Percentiles rank a stretch among this genome's conserved stretches.
phyloP scores from a whole-genome alignment of 2,113 vertebrate genomes.

The Pogona vitticeps region DNA sequence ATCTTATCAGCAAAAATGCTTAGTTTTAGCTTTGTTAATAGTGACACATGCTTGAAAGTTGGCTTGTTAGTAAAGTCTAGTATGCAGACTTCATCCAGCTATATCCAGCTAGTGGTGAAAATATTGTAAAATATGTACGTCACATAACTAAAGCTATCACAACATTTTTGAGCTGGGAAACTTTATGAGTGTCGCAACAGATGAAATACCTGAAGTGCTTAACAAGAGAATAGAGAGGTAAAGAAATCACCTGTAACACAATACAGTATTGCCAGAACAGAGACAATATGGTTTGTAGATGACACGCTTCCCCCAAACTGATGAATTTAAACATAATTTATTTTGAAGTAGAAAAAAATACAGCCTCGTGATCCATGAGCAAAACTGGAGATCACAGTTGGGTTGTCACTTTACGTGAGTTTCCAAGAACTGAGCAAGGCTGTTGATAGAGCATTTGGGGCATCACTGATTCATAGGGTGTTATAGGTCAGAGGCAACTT shows the following conservation, averaged over 20 bases:
- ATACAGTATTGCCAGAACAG: neutral
- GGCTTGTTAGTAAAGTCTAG: neutral
- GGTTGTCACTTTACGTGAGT: too few species aligned
- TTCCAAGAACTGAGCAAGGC: too few species aligned
- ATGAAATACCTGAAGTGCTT: neutral
- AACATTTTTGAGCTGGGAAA: fast-evolving
- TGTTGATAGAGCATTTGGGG: too few species aligned
- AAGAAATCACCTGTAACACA: too few species aligned
- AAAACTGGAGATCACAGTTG: too few species aligned
- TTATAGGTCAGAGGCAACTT: too few species aligned
- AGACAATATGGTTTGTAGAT: neutral
- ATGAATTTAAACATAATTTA: slow-evolving; percentile 21
- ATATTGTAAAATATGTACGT: neutral
- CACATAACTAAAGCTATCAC: neutral
- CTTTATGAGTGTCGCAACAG: neutral
- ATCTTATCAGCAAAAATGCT: neutral
- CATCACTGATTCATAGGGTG: too few species aligned
- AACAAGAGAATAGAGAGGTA: neutral
- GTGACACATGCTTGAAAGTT: neutral
- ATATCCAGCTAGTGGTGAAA: neutral
- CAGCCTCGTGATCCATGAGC: too few species aligned
- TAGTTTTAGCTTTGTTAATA: neutral
- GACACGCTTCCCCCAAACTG: neutral
- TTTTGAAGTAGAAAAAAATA: neutral
- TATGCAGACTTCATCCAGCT: too few species aligned